Percentiles rank a stretch among this genome's conserved stretches.
Evolutionary conservation across 2,797 vertebrate species (phyloP).

Genomic region (Serranus cabrilla): DNA sequence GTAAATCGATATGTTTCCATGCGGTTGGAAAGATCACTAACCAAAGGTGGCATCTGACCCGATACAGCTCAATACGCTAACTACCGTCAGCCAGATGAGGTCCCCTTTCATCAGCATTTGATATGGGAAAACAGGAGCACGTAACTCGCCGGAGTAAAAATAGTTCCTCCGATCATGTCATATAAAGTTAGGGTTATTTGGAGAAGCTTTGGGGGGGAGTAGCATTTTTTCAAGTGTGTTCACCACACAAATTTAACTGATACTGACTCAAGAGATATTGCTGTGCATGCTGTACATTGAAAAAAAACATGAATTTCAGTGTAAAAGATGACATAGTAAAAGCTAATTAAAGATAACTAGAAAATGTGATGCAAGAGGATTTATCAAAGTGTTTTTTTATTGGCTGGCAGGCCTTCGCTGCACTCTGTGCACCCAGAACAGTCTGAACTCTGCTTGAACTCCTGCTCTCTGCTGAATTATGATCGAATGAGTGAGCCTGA

Average conservation of each 20-base stretch:
- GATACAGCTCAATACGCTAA: constrained; percentile 76
- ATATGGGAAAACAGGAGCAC: constrained; percentile 62
- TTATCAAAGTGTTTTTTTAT: constrained; percentile 53
- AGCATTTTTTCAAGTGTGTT: constrained; percentile 17
- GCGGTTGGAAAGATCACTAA: constrained; percentile 80
- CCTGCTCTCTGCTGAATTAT: constrained; percentile 73
- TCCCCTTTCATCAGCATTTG: constrained; percentile 77
- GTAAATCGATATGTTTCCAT: constrained; percentile 83
- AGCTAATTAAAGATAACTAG: constrained; percentile 49
- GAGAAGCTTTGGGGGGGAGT: constrained; percentile 39
- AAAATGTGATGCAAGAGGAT: constrained; percentile 41
- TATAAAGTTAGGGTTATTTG: constrained; percentile 61
- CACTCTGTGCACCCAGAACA: constrained; percentile 53
- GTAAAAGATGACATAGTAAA: background rate
- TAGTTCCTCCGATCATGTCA: constrained; percentile 71
- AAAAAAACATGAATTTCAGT: constrained; percentile 10
- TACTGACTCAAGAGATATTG: constrained; percentile 13
- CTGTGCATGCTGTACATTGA: background rate
- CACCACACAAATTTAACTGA: constrained; percentile 2
- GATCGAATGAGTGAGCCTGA: constrained; percentile 76
- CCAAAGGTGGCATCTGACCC: constrained; percentile 82
- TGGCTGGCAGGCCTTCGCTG: constrained; percentile 48
- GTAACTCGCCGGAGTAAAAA: constrained; percentile 64
- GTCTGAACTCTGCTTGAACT: constrained; percentile 78
- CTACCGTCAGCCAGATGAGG: constrained; percentile 75